Evolutionary conservation across 2,113 vertebrate genomes (phyloP), one percentile per base, ranked within the genome.

Genomic region (Cettia cetti): DNA sequence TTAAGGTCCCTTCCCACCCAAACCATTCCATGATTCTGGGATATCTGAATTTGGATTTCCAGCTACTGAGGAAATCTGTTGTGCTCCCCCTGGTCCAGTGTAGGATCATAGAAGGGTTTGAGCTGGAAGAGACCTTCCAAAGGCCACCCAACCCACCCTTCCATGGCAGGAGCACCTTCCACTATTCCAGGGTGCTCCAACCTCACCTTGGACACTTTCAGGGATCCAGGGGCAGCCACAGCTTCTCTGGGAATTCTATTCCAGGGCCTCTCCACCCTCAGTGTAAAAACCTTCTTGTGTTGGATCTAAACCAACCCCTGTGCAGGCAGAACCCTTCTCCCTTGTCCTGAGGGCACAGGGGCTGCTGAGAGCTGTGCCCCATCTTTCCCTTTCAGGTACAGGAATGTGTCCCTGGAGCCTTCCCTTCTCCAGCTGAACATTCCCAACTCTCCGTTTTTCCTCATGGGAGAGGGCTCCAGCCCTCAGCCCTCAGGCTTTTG

Each of bases 131-230:
- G 20, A 45, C 44, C 13, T 44, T n/a, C 33, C 45, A 33, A n/a
- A 74, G 35, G 50, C 8, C 68, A 50, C 33, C 30, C 8, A 9
- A 13, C 11, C 64, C 30, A 40, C 28, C 27, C 33, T 61, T 10
- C 44, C 33, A 9, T 9, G n/a, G 39, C 54, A 86, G 47, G 65
- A 30, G n/a, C 76, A 49, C 35, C 42, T 65, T 3, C 33, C 52
- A 6, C 27, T 14, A 0, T 15, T 10, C 33, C 68, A 52, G 37
- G 20, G 0, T 39, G 53, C 2, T 75, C 45, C 31, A 19, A 1
- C 59, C 42, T 66, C 33, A 15, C 69, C 53, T 60, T 16, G 78
- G 61, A 1, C 54, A 40, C 17, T 40, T 1, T 7, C 61, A 61
- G 61, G 45, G 47, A 35, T 60, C 44, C 52, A 57, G 68, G 7